These are phyloP conservation scores for Drosophila dunni DNA, from an alignment of 1,140 invertebrate species.

Conservation along the genomic window DNA sequence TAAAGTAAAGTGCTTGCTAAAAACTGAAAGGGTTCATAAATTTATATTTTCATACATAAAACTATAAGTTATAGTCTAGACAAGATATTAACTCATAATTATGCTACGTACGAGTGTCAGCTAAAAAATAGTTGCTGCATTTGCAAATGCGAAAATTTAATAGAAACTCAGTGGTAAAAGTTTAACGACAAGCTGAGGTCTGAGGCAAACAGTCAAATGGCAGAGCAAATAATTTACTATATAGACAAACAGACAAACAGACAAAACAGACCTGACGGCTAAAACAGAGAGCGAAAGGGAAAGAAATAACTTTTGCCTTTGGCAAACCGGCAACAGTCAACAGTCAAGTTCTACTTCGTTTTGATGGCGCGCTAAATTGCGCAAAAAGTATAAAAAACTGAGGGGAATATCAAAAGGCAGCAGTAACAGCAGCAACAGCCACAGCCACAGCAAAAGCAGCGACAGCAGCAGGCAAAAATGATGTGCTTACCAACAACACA, in stretches of 20 bases:
- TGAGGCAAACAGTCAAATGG: conserved; percentile 48
- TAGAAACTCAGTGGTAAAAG: conserved; percentile 29
- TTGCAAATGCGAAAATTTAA: conserved; percentile 20
- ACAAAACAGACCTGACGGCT: not conserved
- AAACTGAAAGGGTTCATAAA: conserved; percentile 6
- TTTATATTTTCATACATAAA: conserved; percentile 21
- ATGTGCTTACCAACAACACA: conserved; percentile 49
- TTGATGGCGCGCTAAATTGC: conserved; percentile 71
- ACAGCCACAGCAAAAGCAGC: conserved; percentile 40
- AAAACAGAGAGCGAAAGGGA: conserved; percentile 21
- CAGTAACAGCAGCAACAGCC: conserved; percentile 42
- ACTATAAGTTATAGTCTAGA: conserved; percentile 36
- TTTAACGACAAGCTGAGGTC: conserved; percentile 28
- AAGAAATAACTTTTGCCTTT: conserved; percentile 35
- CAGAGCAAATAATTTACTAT: conserved; percentile 53
- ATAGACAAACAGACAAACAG: conserved; percentile 32
- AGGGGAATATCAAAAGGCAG: conserved; percentile 62
- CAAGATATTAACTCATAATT: conserved; percentile 42
- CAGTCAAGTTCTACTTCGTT: conserved; percentile 72
- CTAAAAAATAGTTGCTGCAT: conserved; percentile 20
- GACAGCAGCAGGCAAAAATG: conserved; percentile 54
- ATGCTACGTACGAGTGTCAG: conserved; percentile 7
- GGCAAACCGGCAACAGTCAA: conserved; percentile 54
- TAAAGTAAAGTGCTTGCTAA: not conserved
- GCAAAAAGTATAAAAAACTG: conserved; percentile 56